Percentiles rank a stretch among this genome's conserved stretches.
Conservation (phyloP, 2,797 vertebrate genomes). For the Lutjanus campechanus region DNA sequence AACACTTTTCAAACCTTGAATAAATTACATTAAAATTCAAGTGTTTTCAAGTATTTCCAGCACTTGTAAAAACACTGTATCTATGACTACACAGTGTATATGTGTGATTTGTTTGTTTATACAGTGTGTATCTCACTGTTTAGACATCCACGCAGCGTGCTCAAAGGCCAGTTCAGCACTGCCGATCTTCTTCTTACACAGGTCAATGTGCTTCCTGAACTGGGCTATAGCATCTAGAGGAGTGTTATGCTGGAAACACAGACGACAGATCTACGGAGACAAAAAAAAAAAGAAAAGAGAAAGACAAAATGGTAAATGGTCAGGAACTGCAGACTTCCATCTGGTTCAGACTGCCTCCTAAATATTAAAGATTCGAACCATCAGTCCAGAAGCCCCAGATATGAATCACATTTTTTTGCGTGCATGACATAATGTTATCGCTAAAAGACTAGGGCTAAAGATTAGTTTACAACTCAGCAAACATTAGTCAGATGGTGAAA, state of each 20-base stretch:
- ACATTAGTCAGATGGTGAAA: too few relatives aligned
- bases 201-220: constrained; percentile 97
- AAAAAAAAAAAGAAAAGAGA: background rate
- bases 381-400: background rate
- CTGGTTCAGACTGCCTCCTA: background rate
- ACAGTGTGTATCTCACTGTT: constrained; percentile 89
- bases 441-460: too few relatives aligned
- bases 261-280: constrained; percentile 91
- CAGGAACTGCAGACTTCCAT: background rate
- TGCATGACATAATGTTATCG: too few relatives aligned
- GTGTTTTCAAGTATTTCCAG: too few relatives aligned
- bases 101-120: too few relatives aligned
- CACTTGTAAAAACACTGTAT: background rate
- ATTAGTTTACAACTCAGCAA: too few relatives aligned
- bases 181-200: constrained; percentile 98
- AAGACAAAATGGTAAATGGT: constrained; percentile 14
- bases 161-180: constrained; percentile 95
- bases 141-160: constrained; percentile 98
- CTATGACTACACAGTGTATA: background rate
- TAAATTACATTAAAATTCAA: too few relatives aligned
- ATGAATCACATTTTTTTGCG: too few relatives aligned
- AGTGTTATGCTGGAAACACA: constrained; percentile 99
- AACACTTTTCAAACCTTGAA: too few relatives aligned
- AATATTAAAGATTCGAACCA: background rate
- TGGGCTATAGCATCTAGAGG: constrained; percentile 97